phyloP scores from a whole-genome alignment of 2,113 vertebrate species.

The Pluvialis apricaria region DNA sequence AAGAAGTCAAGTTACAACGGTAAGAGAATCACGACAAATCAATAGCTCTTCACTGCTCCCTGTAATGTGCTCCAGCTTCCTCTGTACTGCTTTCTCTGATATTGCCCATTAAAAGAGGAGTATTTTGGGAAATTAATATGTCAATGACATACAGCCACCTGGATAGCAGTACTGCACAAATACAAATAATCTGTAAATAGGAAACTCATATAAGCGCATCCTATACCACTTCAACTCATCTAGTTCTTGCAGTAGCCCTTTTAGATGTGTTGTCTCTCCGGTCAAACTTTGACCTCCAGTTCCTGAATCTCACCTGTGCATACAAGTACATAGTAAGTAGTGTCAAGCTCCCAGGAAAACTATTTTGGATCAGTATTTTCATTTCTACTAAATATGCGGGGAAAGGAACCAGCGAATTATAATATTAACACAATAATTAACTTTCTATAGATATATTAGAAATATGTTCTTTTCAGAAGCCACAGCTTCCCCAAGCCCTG shows the following conservation, averaged over 20 bases:
- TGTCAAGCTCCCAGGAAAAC: not conserved
- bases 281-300: not conserved
- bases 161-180: not conserved
- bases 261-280: not conserved
- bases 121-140: not conserved
- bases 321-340: not conserved
- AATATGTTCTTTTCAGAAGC: not conserved
- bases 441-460: not conserved
- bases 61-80: not conserved
- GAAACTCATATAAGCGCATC: not conserved
- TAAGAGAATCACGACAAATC: slow-evolving; percentile 17
- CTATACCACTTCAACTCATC: not conserved
- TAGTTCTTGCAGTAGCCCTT: not conserved
- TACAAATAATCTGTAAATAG: not conserved
- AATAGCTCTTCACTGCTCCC: not conserved
- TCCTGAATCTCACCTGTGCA: not conserved
- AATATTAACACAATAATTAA: not conserved
- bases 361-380: not conserved
- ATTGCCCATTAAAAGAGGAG: not conserved
- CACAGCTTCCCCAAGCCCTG: not conserved
- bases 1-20: slow-evolving; percentile 66
- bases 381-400: not conserved
- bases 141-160: not conserved
- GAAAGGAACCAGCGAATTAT: not conserved
- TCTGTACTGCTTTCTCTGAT: not conserved